Evolutionary conservation across 1,140 invertebrate genomes (phyloP), one percentile per base, ranked within the genome.

Genomic region (Heliconius melpomene): DNA sequence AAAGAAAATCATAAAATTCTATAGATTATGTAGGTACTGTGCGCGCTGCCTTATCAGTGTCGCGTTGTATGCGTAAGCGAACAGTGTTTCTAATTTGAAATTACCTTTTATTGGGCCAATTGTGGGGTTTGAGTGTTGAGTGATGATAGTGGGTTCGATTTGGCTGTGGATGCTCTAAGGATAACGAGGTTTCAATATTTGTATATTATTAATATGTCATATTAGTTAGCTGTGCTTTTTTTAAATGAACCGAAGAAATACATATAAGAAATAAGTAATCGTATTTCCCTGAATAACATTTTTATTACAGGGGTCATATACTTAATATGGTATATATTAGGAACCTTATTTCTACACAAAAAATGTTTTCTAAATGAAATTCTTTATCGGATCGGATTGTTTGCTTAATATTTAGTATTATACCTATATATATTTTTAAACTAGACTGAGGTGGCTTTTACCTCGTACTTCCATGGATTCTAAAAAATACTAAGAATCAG

Each of bases 1-100:
- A 93, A 90, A 71, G 80, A 87, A 29, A 66, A 91, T 93, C 90
- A 89, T 93, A 93, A 93, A 93, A 91, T 88, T 87, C 86, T 85
- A 86, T 83, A 89, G 92, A 93, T 92, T 91, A 89, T 87, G 81
- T 36, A 36, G 32, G 32, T 74, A 66, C 60, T 66, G 26, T 66
- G 13, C 60, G 9, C 7, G 23, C 11, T 23, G 2, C 80, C 46
- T 88, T 91, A 89, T 91, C 87, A 83, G 83, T 82, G 80, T 78
- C 79, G 72, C 75, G 74, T 82, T 88, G 88, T 91, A 88, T 75
- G 77, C 77, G 82, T 79, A 79, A 66, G 60, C 29, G 60, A 66
- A 66, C 60, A 26, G 60, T 66, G 23, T 29, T 66, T 26, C 60
- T 66, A 66, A 66, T 66, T 66, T 66, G 3, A 29, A 7, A 29